phyloP scores from a whole-genome alignment of 1,140 invertebrate species.

The Rhizoglyphus robini region DNA sequence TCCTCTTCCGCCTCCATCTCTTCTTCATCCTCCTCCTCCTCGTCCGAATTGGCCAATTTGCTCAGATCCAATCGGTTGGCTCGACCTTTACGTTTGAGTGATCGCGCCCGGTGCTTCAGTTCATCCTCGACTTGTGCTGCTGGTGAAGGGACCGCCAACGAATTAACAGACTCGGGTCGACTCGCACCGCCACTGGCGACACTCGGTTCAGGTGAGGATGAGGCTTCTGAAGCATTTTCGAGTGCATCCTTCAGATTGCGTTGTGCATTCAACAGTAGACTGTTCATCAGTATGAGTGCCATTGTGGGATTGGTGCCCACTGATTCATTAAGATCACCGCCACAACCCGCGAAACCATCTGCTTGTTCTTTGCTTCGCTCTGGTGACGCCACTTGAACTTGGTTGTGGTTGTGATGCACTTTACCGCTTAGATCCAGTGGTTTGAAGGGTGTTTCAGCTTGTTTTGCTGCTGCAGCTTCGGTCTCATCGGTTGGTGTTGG shows the following conservation, averaged over 20 bases:
- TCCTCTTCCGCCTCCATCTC: neutral
- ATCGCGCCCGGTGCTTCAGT: too few species aligned
- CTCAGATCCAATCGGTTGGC: neutral
- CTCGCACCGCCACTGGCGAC: too few species aligned
- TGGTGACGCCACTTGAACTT: neutral
- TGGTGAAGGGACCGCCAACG: too few species aligned
- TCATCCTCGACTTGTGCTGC: too few species aligned
- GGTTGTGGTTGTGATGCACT: neutral
- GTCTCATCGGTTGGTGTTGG: neutral
- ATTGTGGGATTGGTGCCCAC: slow-evolving; percentile 7
- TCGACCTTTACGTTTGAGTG: too few species aligned
- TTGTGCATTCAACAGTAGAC: slow-evolving; percentile 1
- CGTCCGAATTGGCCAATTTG: neutral
- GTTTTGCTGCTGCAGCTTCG: neutral
- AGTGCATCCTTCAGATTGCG: slow-evolving; percentile 4
- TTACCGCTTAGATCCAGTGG: slow-evolving; percentile 7
- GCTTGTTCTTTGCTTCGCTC: neutral
- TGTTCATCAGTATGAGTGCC: slow-evolving; percentile 4
- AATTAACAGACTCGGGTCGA: too few species aligned
- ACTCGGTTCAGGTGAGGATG: too few species aligned
- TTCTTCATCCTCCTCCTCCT: too few species aligned
- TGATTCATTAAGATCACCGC: neutral
- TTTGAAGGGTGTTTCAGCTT: neutral
- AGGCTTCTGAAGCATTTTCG: too few species aligned
- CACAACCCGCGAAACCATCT: neutral